Conservation (phyloP, 2,797 vertebrate species). For the Neosilurus mollespiculum region DNA sequence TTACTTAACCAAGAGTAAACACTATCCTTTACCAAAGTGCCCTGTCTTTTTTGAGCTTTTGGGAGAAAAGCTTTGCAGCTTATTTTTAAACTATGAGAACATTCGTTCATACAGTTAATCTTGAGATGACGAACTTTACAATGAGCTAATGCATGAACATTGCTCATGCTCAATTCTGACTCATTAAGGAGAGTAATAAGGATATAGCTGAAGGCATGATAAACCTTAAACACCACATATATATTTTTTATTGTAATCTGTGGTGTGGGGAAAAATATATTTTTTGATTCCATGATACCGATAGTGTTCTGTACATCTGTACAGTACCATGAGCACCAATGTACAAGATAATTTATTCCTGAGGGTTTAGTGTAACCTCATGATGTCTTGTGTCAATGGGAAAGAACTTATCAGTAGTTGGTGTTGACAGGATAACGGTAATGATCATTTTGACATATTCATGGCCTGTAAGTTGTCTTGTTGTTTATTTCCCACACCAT, state of each 20-base stretch:
- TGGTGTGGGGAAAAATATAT: constrained; percentile 17
- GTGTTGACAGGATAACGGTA: constrained; percentile 36
- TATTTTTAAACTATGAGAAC: constrained; percentile 38
- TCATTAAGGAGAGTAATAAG: neutral
- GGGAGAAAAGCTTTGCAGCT: constrained; percentile 37
- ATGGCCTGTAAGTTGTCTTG: constrained; percentile 39
- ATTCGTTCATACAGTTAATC: constrained; percentile 34
- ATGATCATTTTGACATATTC: constrained; percentile 56
- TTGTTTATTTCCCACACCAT: constrained; percentile 43
- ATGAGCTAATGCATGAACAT: constrained; percentile 30
- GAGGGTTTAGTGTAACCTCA: constrained; percentile 30
- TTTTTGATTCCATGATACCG: constrained; percentile 27
- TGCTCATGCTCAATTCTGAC: constrained; percentile 25
- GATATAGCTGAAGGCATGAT: constrained; percentile 11
- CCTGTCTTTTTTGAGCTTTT: constrained; percentile 43
- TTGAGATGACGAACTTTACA: constrained; percentile 35
- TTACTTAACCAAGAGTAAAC: constrained; percentile 73
- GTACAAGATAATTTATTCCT: constrained; percentile 40
- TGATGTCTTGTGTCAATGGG: constrained; percentile 34
- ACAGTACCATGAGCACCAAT: constrained; percentile 15
- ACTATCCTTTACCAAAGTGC: constrained; percentile 53
- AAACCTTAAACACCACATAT: constrained; percentile 14
- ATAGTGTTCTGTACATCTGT: constrained; percentile 3
- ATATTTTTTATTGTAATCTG: constrained; percentile 20
- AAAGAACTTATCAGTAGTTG: constrained; percentile 26